Evolutionary conservation across 2,113 vertebrate genomes (phyloP), one percentile per base, ranked within the genome.

Genomic region (Crotalus helleri): DNA sequence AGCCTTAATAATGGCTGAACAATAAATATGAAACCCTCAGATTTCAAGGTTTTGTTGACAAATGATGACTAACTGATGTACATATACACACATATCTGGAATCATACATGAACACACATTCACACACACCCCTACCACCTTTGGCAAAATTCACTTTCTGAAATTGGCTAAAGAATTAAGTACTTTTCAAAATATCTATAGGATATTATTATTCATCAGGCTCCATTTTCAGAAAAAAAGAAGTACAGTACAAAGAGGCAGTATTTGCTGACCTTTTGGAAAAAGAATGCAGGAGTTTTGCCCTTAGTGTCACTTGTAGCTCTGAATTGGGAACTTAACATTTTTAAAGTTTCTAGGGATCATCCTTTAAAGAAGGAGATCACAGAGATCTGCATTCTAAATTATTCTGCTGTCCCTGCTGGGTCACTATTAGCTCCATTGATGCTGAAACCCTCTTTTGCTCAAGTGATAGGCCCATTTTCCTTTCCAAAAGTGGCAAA

Each of bases 341-440:
- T 95, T 96, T 96, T 94, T 93, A 92, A 93, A 95, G 51, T 96
- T 97, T 94, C 91, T 96, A 91, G 94, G 90, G 95, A 95, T 90
- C 94, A 94, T 96, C 23, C 29, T 33, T 96, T 94, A 92, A 91
- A 95, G 51, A 96, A 94, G 57, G 87, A 74, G 24, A 53, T 94
- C 96, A 95, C 39, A 91, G 90, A 94, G 91, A 95, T 96, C 91
- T 93, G 64, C 90, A 93, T 95, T 91, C 46, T 87, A 95, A 95
- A 96, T 96, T 95, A 96, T 95, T 96, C 95, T 93, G 59, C 92
- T 95, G 92, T 89, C 91, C 92, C 0, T 69, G 0, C 12, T n/a
- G 95, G 92, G 91, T 95, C 89, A 95, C 26, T 57, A 55, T 91
- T 29, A 44, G 54, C 93, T 95, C 29, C 64, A 95, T 92, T 95